Evolutionary conservation across 1,140 invertebrate species (phyloP).

Genomic region (Orius insidiosus): DNA sequence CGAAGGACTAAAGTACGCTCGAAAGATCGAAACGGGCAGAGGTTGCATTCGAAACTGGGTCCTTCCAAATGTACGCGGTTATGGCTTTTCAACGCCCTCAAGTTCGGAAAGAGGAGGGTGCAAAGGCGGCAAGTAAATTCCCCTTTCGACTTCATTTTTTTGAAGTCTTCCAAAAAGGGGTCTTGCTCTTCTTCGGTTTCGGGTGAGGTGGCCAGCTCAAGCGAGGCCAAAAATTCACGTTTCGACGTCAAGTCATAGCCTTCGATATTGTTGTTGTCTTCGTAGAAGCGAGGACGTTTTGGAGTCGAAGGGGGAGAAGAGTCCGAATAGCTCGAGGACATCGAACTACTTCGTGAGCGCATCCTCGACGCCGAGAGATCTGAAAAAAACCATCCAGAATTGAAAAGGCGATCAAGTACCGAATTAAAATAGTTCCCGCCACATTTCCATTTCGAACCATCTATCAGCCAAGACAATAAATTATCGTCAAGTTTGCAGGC

Average conservation of each 20-base stretch:
- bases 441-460: too few relatives aligned
- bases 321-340: too few relatives aligned
- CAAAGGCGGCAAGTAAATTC: slow-evolving; percentile 81
- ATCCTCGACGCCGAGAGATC: too few relatives aligned
- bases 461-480: too few relatives aligned
- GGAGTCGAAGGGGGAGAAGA: too few relatives aligned
- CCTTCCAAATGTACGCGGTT: slow-evolving; percentile 50
- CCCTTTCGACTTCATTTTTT: slow-evolving; percentile 68
- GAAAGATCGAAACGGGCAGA: slow-evolving; percentile 74
- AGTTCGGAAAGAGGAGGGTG: slow-evolving; percentile 63
- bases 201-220: not conserved
- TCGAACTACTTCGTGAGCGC: too few relatives aligned
- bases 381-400: too few relatives aligned
- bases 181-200: slow-evolving; percentile 54
- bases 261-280: slow-evolving; percentile 11
- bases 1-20: slow-evolving; percentile 80
- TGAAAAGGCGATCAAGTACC: too few relatives aligned
- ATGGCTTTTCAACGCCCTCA: slow-evolving; percentile 78
- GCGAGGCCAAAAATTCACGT: not conserved
- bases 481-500: too few relatives aligned
- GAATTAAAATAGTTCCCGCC: too few relatives aligned
- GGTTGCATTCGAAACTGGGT: slow-evolving; percentile 65
- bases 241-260: slow-evolving; percentile 8
- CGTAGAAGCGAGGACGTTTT: not conserved
- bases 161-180: slow-evolving; percentile 56